Evolutionary conservation across 2,797 vertebrate genomes (phyloP).

Genomic region (Melanotaenia parkinsoni): DNA sequence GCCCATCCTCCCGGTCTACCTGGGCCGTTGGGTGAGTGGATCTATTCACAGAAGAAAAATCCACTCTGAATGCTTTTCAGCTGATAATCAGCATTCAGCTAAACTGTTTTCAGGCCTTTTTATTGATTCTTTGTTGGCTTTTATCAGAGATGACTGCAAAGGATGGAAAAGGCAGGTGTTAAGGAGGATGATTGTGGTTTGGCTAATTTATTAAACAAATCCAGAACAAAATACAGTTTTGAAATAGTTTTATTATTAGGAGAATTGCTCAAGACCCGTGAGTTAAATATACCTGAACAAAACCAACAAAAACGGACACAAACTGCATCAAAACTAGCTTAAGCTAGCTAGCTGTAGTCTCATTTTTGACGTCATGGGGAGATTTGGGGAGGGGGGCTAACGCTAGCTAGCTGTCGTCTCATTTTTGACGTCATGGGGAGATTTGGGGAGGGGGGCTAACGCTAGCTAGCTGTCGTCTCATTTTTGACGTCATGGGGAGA

Average conservation of each 20-base stretch:
- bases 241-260: no score
- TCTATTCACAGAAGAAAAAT: neutral
- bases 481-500: no score
- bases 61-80: neutral
- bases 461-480: no score
- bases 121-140: neutral
- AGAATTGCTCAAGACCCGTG: no score
- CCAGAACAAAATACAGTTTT: neutral
- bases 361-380: no score
- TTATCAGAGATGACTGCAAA: neutral
- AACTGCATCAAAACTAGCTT: no score
- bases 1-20: conserved; percentile 92
- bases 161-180: neutral
- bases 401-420: no score
- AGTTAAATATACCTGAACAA: no score
- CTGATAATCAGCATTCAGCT: neutral
- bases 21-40: conserved; percentile 91
- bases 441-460: no score
- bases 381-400: no score
- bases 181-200: neutral
- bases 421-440: no score
- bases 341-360: no score
- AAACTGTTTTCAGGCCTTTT: conserved; percentile 1
- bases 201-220: neutral
- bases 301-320: neutral